Evolutionary conservation across 2,113 vertebrate species (phyloP), one percentile per base, ranked within the genome.

Genomic region (Poecile atricapillus): DNA sequence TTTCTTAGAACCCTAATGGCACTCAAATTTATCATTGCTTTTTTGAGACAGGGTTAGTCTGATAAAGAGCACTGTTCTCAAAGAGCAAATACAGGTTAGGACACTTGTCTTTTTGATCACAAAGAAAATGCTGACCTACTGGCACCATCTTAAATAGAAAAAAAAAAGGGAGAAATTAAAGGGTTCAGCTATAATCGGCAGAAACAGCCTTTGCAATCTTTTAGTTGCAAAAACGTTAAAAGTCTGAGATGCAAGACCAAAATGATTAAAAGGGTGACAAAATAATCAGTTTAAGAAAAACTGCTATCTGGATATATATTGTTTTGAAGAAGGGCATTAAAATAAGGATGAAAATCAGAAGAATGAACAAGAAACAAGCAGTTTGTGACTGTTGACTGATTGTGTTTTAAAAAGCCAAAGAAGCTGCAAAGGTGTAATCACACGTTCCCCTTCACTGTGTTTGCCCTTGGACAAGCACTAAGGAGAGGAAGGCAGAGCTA

Each of bases 381-480:
- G 16, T 10, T 49, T 59, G n/a, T 35, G 24, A 63, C 62, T 37
- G 15, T 22, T 59, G 39, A 30, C 28, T 80, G 18, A 46, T 74
- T 28, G 47, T 5, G 9, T 15, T 86, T 63, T n/a, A 27, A 52
- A n/a, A 73, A 60, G 13, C 7, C 0, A 0, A 63, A 89, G 79
- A 63, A 79, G 58, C 15, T 58, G 43, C 4, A 7, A 31, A 62
- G 31, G 13, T 46, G 10, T 53, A 39, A 13, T 27, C 62, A 71
- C 16, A 65, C 11, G 2, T n/a, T 44, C 30, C 39, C 31, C 46
- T n/a, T 70, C 24, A 8, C 0, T 21, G 52, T 43, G 21, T 22
- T 65, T 58, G 43, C 44, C 58, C 62, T 68, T 28, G 39, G 35
- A 78, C 58, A 71, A 59, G 81, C 30, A 43, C 20, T 23, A 16